A percentile compares a stretch with the other conserved stretches of the same genome.
Conservation (phyloP, 2,888 invertebrate genomes). For the Nephrotoma appendiculata region DNA sequence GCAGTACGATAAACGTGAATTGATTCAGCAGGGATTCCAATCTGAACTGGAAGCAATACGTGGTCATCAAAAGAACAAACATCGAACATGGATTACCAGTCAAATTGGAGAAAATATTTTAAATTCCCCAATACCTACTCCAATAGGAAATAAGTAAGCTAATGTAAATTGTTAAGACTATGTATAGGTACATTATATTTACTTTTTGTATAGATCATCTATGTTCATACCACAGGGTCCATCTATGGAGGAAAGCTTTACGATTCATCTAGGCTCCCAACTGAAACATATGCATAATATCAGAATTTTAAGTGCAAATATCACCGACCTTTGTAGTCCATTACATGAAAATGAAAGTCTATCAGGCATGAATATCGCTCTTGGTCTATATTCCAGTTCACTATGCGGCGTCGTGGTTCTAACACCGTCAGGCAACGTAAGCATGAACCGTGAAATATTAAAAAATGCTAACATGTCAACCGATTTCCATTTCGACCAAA, state of each 20-base stretch:
- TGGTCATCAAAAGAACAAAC: constrained; percentile 73
- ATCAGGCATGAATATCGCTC: constrained; percentile 67
- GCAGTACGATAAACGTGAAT: constrained; percentile 70
- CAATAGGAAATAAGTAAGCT: constrained; percentile 22
- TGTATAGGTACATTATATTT: background rate
- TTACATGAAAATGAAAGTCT: constrained; percentile 34
- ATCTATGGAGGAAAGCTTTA: constrained; percentile 84
- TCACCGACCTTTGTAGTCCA: constrained; percentile 61
- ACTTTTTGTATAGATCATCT: constrained; percentile 23
- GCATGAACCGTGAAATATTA: constrained; percentile 28
- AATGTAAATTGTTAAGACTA: background rate
- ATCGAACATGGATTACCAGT: constrained; percentile 69
- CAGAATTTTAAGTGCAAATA: constrained; percentile 72
- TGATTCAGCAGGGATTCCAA: constrained; percentile 73
- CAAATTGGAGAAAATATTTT: constrained; percentile 30
- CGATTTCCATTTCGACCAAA: constrained; percentile 79
- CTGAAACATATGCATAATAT: constrained; percentile 98
- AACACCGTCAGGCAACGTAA: constrained; percentile 32
- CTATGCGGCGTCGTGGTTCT: constrained; percentile 77
- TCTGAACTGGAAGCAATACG: constrained; percentile 72
- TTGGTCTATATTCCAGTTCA: constrained; percentile 85
- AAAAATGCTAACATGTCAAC: constrained; percentile 46
- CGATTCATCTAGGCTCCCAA: constrained; percentile 94
- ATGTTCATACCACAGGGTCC: constrained; percentile 33
- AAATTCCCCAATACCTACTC: constrained; percentile 23